Evolutionary conservation across 2,113 vertebrate species (phyloP), one percentile per base, ranked within the genome.

Genomic region (Irena cyanogastra): DNA sequence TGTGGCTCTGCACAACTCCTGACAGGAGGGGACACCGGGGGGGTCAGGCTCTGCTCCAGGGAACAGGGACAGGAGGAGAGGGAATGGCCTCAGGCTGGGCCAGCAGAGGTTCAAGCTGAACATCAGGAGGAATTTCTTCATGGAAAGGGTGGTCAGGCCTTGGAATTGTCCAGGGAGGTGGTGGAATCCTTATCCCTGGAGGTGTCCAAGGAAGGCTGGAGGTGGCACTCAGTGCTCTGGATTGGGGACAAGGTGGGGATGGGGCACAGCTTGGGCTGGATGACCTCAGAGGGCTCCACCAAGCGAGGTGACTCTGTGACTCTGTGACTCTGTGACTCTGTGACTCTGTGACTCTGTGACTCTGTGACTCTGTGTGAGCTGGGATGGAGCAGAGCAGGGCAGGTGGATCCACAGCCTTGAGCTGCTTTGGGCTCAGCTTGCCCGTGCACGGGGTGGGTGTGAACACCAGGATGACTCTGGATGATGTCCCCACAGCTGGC

Each of bases 241-340:
- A 41, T 33, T 68, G 53, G 54, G 3, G 47, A 41, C 54, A 47
- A 13, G 28, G 45, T 6, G 16, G 30, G n/a, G 11, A 31, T 31
- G 0, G 6, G 53, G 20, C 33, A 68, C 23, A 68, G 47, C 1
- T 17, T 2, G n/a, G 5, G 0, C 52, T 47, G 2, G 0, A 2
- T 41, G 61, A 3, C 6, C 53, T 69, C 47, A 21, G 41, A 61
- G 45, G 3, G 3, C 30, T 53, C 60, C 66, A 30, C 53, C 69
- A 39, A 15, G 10, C 0, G 1, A 11, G 35, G 16, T 24, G 7
- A 10, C 17, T 56, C 42, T 11, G 64, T 39, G 39, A 7, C 10
- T 47, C 45, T 13, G 45, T 24, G 7, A 10, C 17, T 56, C 42
- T 11, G 64, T 39, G 39, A 7, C 10, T 47, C 45, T 13, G 16